Evolutionary conservation across 2,888 invertebrate genomes (phyloP).

Genomic region (Tanypteryx hageni): DNA sequence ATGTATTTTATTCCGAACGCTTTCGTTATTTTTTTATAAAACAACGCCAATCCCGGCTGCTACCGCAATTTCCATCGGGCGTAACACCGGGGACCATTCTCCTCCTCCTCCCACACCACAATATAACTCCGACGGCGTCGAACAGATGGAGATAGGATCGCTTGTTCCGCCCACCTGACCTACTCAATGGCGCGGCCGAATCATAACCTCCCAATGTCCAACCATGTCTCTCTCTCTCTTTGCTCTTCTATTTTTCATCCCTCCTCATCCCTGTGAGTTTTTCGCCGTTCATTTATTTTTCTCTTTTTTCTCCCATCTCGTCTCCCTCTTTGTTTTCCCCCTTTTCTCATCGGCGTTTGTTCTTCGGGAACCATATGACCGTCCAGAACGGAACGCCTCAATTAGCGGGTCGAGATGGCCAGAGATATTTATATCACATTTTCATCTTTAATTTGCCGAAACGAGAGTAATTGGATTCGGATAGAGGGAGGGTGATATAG

Average conservation of each 20-base stretch:
- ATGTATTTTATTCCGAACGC: neutral
- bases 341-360: neutral
- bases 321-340: neutral
- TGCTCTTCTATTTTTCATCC: slow-evolving; percentile 14
- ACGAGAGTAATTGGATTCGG: neutral
- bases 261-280: neutral
- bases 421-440: neutral
- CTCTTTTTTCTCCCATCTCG: neutral
- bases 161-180: slow-evolving; percentile 57
- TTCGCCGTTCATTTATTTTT: no score
- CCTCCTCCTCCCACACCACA: neutral
- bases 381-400: neutral
- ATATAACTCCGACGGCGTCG: slow-evolving; percentile 25
- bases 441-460: slow-evolving; percentile 23
- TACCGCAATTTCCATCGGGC: neutral
- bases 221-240: neutral
- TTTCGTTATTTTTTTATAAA: neutral
- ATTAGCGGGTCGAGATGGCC: neutral
- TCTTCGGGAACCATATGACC: slow-evolving; percentile 23
- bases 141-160: slow-evolving; percentile 49
- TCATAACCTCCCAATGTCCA: slow-evolving; percentile 37
- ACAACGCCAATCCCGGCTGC: neutral
- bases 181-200: slow-evolving; percentile 25
- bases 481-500: neutral
- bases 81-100: neutral